A percentile compares a stretch with the other conserved stretches of the same genome.
Conservation (phyloP, 2,113 vertebrate genomes). For the Alosa alosa region DNA sequence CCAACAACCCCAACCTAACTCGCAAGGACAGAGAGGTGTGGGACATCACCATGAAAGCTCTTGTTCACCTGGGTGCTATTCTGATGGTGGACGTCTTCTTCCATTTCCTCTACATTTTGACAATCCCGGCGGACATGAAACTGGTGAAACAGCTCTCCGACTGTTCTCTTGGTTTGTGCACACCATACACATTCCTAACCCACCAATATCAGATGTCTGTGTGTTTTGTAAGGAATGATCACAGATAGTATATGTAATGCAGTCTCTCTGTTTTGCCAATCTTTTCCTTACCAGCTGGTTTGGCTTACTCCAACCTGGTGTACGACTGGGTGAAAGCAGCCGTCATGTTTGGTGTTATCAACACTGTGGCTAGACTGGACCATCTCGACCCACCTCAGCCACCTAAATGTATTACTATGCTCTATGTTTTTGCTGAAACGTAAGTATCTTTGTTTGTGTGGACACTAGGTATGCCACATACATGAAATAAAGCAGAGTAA, state of each 20-base stretch:
- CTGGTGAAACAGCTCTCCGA: conserved; percentile 83
- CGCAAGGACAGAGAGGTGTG: conserved; percentile 85
- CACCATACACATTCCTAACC: not conserved
- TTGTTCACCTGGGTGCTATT: conserved; percentile 76
- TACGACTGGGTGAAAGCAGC: conserved; percentile 98
- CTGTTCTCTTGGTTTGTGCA: conserved; percentile 81
- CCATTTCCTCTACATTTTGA: conserved; percentile 96
- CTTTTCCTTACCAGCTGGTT: conserved; percentile 73
- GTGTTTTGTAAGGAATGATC: not conserved
- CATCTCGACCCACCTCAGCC: conserved; percentile 92
- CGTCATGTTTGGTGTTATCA: conserved; percentile 90
- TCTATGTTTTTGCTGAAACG: conserved; percentile 96
- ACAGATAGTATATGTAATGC: not conserved
- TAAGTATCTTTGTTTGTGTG: conserved; percentile 65
- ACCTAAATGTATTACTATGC: conserved; percentile 96
- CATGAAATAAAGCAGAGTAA: not conserved
- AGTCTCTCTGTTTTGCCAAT: not conserved
- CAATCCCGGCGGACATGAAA: conserved; percentile 89
- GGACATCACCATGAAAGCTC: conserved; percentile 80
- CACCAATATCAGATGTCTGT: too few relatives aligned
- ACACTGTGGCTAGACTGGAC: conserved; percentile 88
- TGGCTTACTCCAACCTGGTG: conserved; percentile 95
- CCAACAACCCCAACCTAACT: conserved; percentile 73
- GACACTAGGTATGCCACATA: not conserved
- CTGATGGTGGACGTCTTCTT: conserved; percentile 87